These are phyloP conservation scores for Sialis fuliginosa DNA, from an alignment of 2,888 invertebrate genomes.

Conservation along the genomic window DNA sequence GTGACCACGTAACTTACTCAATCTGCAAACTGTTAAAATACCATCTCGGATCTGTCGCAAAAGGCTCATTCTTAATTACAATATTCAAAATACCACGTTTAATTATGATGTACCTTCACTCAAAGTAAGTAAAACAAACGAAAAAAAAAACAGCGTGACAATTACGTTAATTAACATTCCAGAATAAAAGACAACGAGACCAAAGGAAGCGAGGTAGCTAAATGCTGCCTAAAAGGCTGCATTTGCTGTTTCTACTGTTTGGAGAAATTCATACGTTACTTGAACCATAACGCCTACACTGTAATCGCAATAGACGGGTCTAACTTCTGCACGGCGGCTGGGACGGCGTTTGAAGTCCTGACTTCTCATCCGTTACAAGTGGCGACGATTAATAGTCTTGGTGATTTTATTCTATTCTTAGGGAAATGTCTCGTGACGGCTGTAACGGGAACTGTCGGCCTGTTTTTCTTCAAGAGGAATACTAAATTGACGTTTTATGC, in stretches of 20 bases:
- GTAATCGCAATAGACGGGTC: constrained; percentile 84
- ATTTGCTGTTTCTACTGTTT: constrained; percentile 82
- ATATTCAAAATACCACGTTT: constrained; percentile 81
- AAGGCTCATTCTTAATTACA: constrained; percentile 86
- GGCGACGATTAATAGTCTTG: constrained; percentile 81
- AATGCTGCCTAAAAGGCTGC: constrained; percentile 61
- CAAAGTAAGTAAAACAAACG: constrained; percentile 45
- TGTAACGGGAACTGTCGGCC: constrained; percentile 59
- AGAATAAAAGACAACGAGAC: constrained; percentile 50
- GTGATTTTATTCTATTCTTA: constrained; percentile 82
- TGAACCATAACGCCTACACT: constrained; percentile 91
- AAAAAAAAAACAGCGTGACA: not conserved
- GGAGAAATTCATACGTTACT: constrained; percentile 78
- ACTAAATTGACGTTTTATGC: constrained; percentile 65
- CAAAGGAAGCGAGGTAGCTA: constrained; percentile 55
- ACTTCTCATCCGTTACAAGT: constrained; percentile 72
- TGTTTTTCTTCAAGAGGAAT: constrained; percentile 57
- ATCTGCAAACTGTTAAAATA: constrained; percentile 66
- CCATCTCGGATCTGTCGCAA: constrained; percentile 87
- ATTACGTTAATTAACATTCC: constrained; percentile 12
- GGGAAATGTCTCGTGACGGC: constrained; percentile 74
- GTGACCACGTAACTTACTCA: constrained; percentile 48
- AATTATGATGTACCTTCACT: constrained; percentile 74
- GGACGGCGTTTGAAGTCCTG: constrained; percentile 71
- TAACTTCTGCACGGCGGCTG: constrained; percentile 79